These are phyloP conservation scores for Drosophila melanosoma DNA, from an alignment of 2,888 invertebrate genomes.

Conservation along the genomic window DNA sequence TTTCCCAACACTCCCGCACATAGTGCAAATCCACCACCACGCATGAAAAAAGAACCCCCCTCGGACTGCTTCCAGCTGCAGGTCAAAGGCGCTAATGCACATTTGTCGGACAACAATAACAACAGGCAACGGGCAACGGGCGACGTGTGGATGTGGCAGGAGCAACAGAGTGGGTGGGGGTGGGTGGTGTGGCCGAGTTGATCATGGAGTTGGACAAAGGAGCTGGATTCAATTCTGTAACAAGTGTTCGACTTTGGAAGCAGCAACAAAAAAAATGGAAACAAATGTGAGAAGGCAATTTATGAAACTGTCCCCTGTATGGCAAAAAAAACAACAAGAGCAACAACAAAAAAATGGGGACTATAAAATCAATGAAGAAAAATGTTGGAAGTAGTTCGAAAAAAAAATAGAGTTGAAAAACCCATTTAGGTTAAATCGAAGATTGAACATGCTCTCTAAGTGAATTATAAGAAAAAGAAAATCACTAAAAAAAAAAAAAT, in stretches of 20 bases:
- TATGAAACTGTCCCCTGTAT: conserved; percentile 63
- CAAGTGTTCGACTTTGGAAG: conserved; percentile 63
- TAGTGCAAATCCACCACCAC: conserved; percentile 28
- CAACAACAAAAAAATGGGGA: conserved; percentile 26
- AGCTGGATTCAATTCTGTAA: conserved; percentile 53
- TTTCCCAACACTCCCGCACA: background rate
- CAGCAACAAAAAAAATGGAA: background rate
- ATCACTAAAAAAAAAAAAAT: background rate
- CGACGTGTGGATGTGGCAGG: background rate
- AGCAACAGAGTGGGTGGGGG: background rate
- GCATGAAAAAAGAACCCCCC: conserved; percentile 9
- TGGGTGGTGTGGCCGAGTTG: background rate
- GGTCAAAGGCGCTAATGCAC: conserved; percentile 81
- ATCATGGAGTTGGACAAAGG: background rate
- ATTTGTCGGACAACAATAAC: conserved; percentile 61
- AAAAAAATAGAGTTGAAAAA: conserved; percentile 18
- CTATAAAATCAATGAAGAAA: conserved; percentile 70
- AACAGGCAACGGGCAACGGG: conserved; percentile 1
- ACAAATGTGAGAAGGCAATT: conserved; percentile 65
- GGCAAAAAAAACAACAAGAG: conserved; percentile 23
- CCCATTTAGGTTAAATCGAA: conserved; percentile 3
- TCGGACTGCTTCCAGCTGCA: conserved; percentile 52
- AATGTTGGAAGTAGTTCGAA: conserved; percentile 45
- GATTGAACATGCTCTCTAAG: conserved; percentile 23
- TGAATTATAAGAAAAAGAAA: background rate